Conservation (phyloP, 1,140 invertebrate species). For the Polypedilum pembai region DNA sequence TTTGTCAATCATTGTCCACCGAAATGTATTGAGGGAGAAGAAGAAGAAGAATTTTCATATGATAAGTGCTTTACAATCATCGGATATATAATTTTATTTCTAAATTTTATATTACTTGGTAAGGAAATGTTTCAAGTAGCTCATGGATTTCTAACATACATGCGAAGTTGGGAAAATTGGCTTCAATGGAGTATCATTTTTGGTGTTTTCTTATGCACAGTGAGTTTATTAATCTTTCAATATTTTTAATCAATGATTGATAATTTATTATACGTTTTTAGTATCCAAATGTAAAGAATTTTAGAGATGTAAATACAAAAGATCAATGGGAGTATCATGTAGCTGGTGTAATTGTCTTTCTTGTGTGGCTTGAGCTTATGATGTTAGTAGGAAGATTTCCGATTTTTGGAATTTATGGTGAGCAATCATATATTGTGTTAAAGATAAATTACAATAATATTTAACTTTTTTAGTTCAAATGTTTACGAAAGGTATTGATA, state of each 20-base stretch:
- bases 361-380: constrained; percentile 74
- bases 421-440: no score
- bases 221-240: constrained; percentile 35
- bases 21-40: constrained; percentile 29
- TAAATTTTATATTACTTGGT: constrained; percentile 53
- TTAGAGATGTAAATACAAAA: background rate
- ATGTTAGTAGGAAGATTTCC: constrained; percentile 76
- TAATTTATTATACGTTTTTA: background rate
- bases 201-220: constrained; percentile 54
- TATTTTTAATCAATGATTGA: no score
- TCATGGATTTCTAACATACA: constrained; percentile 60
- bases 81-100: constrained; percentile 51
- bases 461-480: constrained; percentile 55
- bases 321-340: constrained; percentile 66
- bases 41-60: background rate
- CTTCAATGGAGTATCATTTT: constrained; percentile 69
- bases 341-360: constrained; percentile 65
- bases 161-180: constrained; percentile 75
- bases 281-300: background rate
- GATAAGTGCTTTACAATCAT: constrained; percentile 42
- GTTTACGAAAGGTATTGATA: constrained; percentile 58
- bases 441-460: no score
- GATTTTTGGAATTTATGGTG: constrained; percentile 65
- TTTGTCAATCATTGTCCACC: constrained; percentile 43
- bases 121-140: constrained; percentile 65